Evolutionary conservation across 2,888 invertebrate genomes (phyloP).

Genomic region (Leucozona laternaria): DNA sequence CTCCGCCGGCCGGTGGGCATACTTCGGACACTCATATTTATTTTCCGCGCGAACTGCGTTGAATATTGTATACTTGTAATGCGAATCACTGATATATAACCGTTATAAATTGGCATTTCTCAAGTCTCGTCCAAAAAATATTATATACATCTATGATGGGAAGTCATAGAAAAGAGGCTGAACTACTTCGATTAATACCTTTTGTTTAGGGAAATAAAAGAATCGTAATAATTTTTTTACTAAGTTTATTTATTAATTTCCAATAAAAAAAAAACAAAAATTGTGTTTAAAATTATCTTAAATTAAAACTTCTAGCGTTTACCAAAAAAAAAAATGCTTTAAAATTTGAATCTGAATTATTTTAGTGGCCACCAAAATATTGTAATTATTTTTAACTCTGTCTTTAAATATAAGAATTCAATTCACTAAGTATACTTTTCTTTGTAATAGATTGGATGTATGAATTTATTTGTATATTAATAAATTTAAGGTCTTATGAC

Average conservation of each 20-base stretch:
- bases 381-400: neutral
- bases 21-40: no score
- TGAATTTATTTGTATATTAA: conserved; percentile 25
- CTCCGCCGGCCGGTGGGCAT: no score
- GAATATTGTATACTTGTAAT: no score
- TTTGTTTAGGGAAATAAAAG: neutral
- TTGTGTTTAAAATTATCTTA: neutral
- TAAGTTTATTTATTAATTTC: conserved; percentile 12
- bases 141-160: neutral
- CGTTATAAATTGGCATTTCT: no score
- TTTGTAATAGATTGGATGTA: neutral
- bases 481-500: conserved; percentile 20
- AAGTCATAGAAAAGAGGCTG: conserved; percentile 54
- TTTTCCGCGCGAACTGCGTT: no score
- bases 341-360: conserved; percentile 26
- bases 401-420: neutral
- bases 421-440: neutral
- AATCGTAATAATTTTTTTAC: conserved; percentile 21
- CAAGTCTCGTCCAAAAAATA: no score
- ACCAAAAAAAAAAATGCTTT: neutral
- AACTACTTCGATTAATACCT: conserved; percentile 25
- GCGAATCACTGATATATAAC: no score
- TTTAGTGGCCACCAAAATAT: neutral
- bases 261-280: neutral
- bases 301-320: neutral